Evolutionary conservation across 2,888 invertebrate genomes (phyloP).

Genomic region (Timema cristinae): DNA sequence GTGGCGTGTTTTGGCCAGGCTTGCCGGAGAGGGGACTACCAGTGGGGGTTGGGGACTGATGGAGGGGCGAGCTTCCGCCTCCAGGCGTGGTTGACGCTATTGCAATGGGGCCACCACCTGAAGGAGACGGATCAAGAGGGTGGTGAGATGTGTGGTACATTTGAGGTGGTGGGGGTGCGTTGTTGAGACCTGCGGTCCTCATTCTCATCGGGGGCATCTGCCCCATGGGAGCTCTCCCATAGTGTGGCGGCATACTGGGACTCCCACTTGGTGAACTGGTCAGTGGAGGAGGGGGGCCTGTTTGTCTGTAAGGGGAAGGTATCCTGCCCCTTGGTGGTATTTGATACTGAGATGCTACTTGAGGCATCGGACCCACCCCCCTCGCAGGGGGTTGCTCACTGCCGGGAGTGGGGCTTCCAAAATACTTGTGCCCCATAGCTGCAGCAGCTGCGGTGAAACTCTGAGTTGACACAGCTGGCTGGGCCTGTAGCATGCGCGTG

Average conservation of each 20-base stretch:
- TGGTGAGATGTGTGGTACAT: conserved; percentile 49
- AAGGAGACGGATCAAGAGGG: conserved; percentile 52
- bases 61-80: conserved; percentile 18
- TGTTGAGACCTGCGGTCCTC: conserved; percentile 42
- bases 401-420: conserved; percentile 35
- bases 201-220: conserved; percentile 39
- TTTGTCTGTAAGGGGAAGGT: conserved; percentile 37
- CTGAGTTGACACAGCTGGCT: conserved; percentile 42
- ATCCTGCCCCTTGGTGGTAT: conserved; percentile 21
- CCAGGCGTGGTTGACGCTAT: conserved; percentile 36
- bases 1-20: conserved; percentile 38
- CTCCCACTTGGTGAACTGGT: conserved; percentile 30
- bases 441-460: conserved; percentile 45
- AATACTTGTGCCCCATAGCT: conserved; percentile 46
- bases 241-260: conserved; percentile 17
- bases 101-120: conserved; percentile 51
- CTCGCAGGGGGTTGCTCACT: conserved; percentile 18
- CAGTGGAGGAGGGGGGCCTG: conserved; percentile 29
- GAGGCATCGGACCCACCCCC: conserved; percentile 11
- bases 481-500: conserved; percentile 57
- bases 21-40: conserved; percentile 41
- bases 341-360: conserved; percentile 13
- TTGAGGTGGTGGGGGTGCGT: conserved; percentile 34
- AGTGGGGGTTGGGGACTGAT: conserved; percentile 41
- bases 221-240: conserved; percentile 17